Percentiles rank a stretch among this genome's conserved stretches.
Conservation (phyloP, 2,797 vertebrate genomes). For the Sparus aurata region DNA sequence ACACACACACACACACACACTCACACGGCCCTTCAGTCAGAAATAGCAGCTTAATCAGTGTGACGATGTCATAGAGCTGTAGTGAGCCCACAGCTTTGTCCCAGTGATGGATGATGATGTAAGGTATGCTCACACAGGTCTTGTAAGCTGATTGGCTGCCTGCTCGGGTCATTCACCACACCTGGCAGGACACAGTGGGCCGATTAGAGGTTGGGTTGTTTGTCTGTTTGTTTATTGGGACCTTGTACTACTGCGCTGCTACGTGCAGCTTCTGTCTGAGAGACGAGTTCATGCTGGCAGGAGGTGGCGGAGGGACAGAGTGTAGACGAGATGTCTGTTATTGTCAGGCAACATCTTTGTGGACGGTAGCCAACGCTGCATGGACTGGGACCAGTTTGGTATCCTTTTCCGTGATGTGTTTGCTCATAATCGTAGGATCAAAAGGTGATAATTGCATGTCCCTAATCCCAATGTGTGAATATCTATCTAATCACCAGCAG, state of each 20-base stretch:
- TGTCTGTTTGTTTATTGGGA: conserved; percentile 38
- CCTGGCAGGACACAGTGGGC: conserved; percentile 32
- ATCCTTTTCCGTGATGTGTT: background rate
- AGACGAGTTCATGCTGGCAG: background rate
- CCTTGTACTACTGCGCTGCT: background rate
- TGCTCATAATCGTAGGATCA: background rate
- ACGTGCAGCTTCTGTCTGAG: background rate
- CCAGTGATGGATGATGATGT: conserved; percentile 60
- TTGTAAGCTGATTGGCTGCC: conserved; percentile 73
- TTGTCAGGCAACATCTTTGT: background rate
- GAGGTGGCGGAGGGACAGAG: background rate
- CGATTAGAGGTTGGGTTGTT: conserved; percentile 47
- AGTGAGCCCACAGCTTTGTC: conserved; percentile 58
- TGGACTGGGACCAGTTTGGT: background rate
- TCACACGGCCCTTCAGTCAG: conserved; percentile 39
- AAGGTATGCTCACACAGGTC: conserved; percentile 55
- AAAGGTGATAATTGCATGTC: background rate
- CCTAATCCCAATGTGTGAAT: background rate
- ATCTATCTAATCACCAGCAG: background rate
- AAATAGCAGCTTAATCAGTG: conserved; percentile 79
- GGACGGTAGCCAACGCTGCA: background rate
- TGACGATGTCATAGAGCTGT: conserved; percentile 42
- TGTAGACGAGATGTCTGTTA: background rate
- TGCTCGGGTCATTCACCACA: conserved; percentile 44
- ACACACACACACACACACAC: conserved; percentile 22